Conservation (phyloP, 2,113 vertebrate genomes). For the Poeciliopsis retropinna region DNA sequence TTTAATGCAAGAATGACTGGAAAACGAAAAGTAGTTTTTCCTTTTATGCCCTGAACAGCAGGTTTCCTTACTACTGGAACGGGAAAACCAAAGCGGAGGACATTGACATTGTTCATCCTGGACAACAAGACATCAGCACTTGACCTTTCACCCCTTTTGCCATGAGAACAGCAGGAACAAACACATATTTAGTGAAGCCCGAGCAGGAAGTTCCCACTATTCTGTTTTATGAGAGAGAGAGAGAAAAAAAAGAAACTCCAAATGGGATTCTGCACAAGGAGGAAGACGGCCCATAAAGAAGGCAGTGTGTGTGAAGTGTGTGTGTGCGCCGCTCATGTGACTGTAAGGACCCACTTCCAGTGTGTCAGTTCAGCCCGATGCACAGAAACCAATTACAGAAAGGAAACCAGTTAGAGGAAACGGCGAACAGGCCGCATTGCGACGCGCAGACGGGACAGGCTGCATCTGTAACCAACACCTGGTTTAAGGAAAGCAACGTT, state of each 20-base stretch:
- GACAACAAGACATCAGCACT: constrained; percentile 31
- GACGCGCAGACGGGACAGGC: background rate
- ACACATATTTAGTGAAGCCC: constrained; percentile 23
- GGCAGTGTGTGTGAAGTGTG: background rate
- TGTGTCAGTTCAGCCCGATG: background rate
- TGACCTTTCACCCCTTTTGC: constrained; percentile 48
- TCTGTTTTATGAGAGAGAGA: constrained; percentile 25
- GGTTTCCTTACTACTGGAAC: background rate
- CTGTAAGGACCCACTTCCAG: too few relatives aligned
- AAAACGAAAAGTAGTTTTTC: background rate
- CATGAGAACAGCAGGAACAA: constrained; percentile 51
- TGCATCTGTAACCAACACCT: constrained; percentile 17
- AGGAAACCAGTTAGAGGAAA: constrained; percentile 49
- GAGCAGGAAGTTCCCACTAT: constrained; percentile 55
- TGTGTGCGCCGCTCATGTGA: background rate
- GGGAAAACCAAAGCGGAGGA: background rate
- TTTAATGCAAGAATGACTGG: background rate
- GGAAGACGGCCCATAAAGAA: background rate
- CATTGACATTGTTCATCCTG: constrained; percentile 31
- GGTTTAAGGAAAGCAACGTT: background rate
- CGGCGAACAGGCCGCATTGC: constrained; percentile 9
- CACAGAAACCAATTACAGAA: background rate
- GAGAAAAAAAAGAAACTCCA: background rate
- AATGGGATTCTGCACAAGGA: background rate
- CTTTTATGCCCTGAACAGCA: background rate